Percentiles rank a stretch among this genome's conserved stretches.
phyloP scores from a whole-genome alignment of 37 sponge, comb jelly and placozoan species.

The Eunapius fragilis region DNA sequence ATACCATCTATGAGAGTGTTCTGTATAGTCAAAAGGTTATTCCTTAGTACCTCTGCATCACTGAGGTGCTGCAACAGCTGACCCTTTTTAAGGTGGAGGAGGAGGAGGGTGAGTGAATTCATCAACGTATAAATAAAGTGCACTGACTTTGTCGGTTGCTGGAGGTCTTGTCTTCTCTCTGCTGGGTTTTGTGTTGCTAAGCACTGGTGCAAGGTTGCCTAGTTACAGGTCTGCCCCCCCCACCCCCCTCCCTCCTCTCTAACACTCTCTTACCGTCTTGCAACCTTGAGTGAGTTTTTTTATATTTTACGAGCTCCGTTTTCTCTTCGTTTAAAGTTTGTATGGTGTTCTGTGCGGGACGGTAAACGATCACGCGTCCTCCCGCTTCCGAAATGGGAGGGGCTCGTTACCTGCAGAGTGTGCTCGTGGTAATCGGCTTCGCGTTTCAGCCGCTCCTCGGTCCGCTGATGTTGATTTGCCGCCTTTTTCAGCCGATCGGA shows the following conservation, averaged over 20 bases:
- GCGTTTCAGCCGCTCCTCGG: slow-evolving; percentile 44
- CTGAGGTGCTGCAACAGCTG: slow-evolving; percentile 26
- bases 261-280: slow-evolving; percentile 52
- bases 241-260: too few species aligned
- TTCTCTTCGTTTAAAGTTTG: slow-evolving; percentile 28
- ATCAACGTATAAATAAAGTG: background rate
- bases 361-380: background rate
- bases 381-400: background rate
- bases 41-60: slow-evolving; percentile 7
- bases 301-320: slow-evolving; percentile 16
- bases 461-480: slow-evolving; percentile 26
- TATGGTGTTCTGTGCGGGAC: slow-evolving; percentile 23
- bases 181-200: background rate
- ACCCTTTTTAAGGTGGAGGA: background rate
- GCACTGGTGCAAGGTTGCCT: too few species aligned
- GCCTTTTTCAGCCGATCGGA: slow-evolving; percentile 32
- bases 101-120: background rate
- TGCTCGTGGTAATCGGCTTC: slow-evolving; percentile 38
- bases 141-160: slow-evolving; percentile 13
- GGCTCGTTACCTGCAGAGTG: slow-evolving; percentile 27
- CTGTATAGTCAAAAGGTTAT: slow-evolving; percentile 55
- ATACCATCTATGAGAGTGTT: slow-evolving; percentile 65
- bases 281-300: slow-evolving; percentile 41
- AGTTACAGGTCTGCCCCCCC: too few species aligned
- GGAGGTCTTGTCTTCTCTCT: background rate